Evolutionary conservation across 1,140 invertebrate species (phyloP), one percentile per base, ranked within the genome.

Genomic region (Acromyrmex heyeri): DNA sequence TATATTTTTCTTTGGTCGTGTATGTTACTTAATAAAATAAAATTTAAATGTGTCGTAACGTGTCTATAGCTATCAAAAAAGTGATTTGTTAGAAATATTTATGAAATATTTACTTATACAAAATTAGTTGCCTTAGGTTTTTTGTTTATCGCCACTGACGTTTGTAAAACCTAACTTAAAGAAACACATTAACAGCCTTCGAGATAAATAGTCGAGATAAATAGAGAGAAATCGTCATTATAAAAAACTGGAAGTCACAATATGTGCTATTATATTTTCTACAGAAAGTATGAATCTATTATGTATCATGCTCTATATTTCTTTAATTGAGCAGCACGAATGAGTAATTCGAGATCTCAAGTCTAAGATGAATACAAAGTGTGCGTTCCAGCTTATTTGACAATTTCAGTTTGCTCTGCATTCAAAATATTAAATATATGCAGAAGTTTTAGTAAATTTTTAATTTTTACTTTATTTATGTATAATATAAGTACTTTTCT

Each of bases 121-220:
- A 30, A 64, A 21, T 82, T 44, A 77, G 24, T 48, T 50, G 67
- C 48, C 73, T 89, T 88, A 88, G 82, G 82, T 57, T 87, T 27
- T 6, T 38, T 38, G 27, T 50, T 87, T 83, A 27, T 64, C 75
- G 72, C 65, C 70, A 59, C 14, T 44, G 38, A 61, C 44, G 5
- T 73, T 67, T 5, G 72, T 44, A 12, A 81, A 16, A 67, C 50
- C 61, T 73, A 72, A 57, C 18, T 44, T 86, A 50, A 86, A 86
- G 62, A n/a, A 69, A 83, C 18, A 83, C 18, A 64, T 53, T 86
- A 81, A 86, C 69, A 81, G 83, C 62, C 62, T 88, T 88, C 65
- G 38, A 34, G 30, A 7, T 34, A 30, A 30, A 30, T 30, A 30
- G 30, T 30, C 38, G n/a, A 44, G 24, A 57, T 67, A 50, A 76